Percentiles rank a stretch among this genome's conserved stretches.
These are phyloP conservation scores for Scomber colias DNA, from an alignment of 2,113 vertebrate species.

Conservation along the genomic window DNA sequence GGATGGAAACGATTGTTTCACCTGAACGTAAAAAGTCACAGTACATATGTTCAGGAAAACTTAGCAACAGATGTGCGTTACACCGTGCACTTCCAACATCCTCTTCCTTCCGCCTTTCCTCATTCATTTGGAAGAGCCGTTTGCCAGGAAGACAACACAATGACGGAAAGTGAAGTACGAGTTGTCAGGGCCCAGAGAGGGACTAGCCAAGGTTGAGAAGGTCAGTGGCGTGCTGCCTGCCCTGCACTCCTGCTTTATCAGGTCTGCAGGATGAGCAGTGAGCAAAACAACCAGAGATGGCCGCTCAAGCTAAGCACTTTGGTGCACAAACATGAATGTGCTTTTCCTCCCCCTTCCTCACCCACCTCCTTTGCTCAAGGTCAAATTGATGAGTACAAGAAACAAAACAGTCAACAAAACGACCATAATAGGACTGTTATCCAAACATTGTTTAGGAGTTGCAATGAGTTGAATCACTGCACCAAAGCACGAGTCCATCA, in stretches of 20 bases:
- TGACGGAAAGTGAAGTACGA: conserved; percentile 73
- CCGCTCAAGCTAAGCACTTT: conserved; percentile 33
- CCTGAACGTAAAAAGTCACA: conserved; percentile 81
- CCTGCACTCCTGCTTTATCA: conserved; percentile 64
- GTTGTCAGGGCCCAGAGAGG: conserved; percentile 47
- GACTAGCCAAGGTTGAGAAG: conserved; percentile 46
- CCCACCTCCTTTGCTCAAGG: conserved; percentile 44
- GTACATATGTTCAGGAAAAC: conserved; percentile 84
- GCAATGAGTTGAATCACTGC: conserved; percentile 3
- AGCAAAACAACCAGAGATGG: conserved; percentile 57
- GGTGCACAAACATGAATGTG: conserved; percentile 23
- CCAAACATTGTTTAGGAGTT: conserved; percentile 31
- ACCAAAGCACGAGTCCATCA: neutral
- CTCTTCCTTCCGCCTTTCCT: conserved; percentile 69
- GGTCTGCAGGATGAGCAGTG: conserved; percentile 62
- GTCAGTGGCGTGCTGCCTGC: conserved; percentile 65
- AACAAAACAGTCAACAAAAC: conserved; percentile 48
- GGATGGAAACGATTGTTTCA: conserved; percentile 39
- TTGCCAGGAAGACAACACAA: conserved; percentile 83
- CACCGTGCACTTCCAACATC: conserved; percentile 47
- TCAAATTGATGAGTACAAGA: conserved; percentile 43
- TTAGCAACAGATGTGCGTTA: conserved; percentile 82
- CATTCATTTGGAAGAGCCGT: conserved; percentile 60
- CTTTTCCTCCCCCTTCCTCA: neutral
- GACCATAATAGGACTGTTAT: conserved; percentile 21